These are phyloP conservation scores for Mobula hypostoma DNA, from an alignment of 2,113 vertebrate species.

Conservation along the genomic window DNA sequence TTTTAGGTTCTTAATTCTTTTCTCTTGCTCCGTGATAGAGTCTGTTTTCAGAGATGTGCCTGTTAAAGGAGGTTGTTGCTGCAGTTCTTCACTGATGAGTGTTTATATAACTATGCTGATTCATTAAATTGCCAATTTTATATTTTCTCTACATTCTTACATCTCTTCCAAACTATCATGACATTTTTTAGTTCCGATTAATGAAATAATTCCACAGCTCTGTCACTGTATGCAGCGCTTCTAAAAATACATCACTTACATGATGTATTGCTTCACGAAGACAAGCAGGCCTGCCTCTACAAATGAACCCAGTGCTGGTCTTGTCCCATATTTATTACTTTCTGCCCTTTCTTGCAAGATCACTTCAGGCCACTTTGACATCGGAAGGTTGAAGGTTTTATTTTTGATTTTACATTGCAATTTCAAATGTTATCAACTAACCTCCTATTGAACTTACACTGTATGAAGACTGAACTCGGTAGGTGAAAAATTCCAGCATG, in stretches of 20 bases:
- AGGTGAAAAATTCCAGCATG: not conserved
- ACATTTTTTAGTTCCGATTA: not conserved
- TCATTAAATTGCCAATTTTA: not conserved
- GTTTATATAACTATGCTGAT: not conserved
- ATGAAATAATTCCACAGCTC: not conserved
- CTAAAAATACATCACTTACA: not conserved
- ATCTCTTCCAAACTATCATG: not conserved
- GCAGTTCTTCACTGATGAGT: not conserved
- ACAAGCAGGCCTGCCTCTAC: not conserved
- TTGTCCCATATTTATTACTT: not conserved
- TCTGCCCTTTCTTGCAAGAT: not conserved
- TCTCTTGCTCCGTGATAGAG: not conserved
- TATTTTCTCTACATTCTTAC: not conserved
- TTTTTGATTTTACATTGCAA: not conserved
- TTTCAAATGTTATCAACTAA: conserved; percentile 2
- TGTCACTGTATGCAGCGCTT: not conserved
- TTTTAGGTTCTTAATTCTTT: not conserved
- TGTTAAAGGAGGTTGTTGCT: not conserved
- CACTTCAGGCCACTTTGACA: not conserved
- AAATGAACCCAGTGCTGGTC: not conserved
- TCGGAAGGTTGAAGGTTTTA: not conserved
- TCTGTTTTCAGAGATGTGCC: not conserved
- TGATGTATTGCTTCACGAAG: not conserved
- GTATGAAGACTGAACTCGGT: not conserved
- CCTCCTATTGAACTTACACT: not conserved